These are phyloP conservation scores for Dromococcyx pavoninus DNA, from an alignment of 2,797 vertebrate species.

Conservation along the genomic window DNA sequence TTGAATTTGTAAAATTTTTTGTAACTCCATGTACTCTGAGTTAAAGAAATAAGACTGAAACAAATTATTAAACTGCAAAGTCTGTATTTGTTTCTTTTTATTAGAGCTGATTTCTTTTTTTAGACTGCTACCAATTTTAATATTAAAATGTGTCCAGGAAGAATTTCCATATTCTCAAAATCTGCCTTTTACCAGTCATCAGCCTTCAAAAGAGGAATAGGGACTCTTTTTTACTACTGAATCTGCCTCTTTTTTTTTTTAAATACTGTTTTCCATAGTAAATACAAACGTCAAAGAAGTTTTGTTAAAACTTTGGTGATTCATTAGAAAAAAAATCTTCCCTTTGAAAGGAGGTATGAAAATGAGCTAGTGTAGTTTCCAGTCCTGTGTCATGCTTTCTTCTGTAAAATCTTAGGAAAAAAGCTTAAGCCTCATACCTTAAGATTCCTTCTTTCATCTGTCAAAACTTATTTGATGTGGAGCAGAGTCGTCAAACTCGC, in stretches of 20 bases:
- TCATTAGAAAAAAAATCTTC: neutral
- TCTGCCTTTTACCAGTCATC: neutral
- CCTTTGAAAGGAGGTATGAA: neutral
- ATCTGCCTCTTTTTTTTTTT: neutral
- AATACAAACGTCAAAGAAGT: neutral
- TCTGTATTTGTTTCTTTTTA: neutral
- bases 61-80: neutral
- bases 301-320: neutral
- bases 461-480: neutral
- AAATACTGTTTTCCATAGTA: neutral
- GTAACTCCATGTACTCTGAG: neutral
- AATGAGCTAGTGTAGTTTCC: neutral
- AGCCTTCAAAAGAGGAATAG: neutral
- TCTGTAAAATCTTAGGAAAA: neutral
- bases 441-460: neutral
- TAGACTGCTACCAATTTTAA: neutral
- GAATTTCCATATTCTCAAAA: neutral
- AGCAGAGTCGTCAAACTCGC: too few species aligned
- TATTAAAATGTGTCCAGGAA: neutral
- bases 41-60: neutral
- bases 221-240: neutral
- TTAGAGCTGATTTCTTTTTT: neutral
- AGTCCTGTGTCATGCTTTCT: neutral
- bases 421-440: neutral
- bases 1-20: neutral